phyloP scores from a whole-genome alignment of 2,797 vertebrate species.

The Staurois parvus region DNA sequence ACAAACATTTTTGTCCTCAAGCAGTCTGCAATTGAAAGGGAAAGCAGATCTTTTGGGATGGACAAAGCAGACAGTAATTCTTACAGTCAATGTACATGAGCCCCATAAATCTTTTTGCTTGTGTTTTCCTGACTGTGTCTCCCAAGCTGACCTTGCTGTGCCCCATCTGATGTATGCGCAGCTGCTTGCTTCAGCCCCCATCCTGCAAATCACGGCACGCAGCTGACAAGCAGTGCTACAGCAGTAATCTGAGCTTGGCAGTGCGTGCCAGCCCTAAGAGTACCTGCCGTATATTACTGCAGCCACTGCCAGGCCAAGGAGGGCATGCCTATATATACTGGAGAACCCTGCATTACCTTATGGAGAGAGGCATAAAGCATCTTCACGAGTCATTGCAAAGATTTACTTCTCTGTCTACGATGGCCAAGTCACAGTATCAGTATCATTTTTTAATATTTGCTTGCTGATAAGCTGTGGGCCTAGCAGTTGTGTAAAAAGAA shows the following conservation, averaged over 20 bases:
- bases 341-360: slow-evolving; percentile 25
- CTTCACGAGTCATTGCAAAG: slow-evolving; percentile 20
- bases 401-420: slow-evolving; percentile 35
- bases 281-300: slow-evolving; percentile 47
- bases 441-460: slow-evolving; percentile 43
- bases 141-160: slow-evolving; percentile 48
- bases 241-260: slow-evolving; percentile 34
- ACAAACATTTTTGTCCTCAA: background rate
- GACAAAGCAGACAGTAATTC: background rate
- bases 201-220: slow-evolving; percentile 43
- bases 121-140: slow-evolving; percentile 25
- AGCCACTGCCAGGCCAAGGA: slow-evolving; percentile 34
- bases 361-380: slow-evolving; percentile 38
- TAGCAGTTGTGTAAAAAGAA: background rate
- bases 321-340: slow-evolving; percentile 45
- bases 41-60: background rate
- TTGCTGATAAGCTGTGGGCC: background rate
- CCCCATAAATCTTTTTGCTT: slow-evolving; percentile 15
- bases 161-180: slow-evolving; percentile 44
- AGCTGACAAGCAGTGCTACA: slow-evolving; percentile 41
- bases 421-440: slow-evolving; percentile 21
- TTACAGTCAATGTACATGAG: background rate
- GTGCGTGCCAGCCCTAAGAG: slow-evolving; percentile 35
- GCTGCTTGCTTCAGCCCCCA: slow-evolving; percentile 9
- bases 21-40: background rate